These are phyloP conservation scores for Scrobipalpa atriplicella DNA, from an alignment of 2,888 invertebrate species.

Conservation along the genomic window DNA sequence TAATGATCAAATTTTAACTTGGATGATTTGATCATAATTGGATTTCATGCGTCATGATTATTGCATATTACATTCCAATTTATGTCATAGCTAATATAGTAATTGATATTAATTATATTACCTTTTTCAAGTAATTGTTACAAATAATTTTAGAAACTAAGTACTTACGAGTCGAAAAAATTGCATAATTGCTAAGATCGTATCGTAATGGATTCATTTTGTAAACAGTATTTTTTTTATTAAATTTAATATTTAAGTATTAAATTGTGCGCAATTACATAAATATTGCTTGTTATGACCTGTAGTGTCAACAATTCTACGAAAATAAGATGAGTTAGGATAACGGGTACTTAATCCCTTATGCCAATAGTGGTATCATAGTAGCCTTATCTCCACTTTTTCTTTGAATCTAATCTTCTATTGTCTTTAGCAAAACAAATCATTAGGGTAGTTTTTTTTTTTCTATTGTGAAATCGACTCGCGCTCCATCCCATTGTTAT, in stretches of 20 bases:
- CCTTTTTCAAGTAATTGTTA: background rate
- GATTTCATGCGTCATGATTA: background rate
- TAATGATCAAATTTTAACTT: background rate
- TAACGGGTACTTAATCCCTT: background rate
- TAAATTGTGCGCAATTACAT: background rate
- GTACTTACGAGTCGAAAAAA: background rate
- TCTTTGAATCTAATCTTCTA: slow-evolving; percentile 11
- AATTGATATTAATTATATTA: background rate
- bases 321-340: no score
- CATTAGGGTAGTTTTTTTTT: background rate
- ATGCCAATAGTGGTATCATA: background rate
- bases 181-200: no score
- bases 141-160: background rate
- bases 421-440: slow-evolving; percentile 2
- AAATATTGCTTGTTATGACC: background rate
- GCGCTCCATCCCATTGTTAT: background rate
- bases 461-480: background rate
- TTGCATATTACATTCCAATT: background rate
- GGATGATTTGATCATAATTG: background rate
- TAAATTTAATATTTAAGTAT: no score
- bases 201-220: no score
- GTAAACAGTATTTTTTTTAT: no score
- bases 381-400: background rate
- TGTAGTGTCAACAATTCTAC: background rate
- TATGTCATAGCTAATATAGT: background rate